A percentile compares a stretch with the other conserved stretches of the same genome.
Conservation (phyloP, 2,888 invertebrate genomes). For the Ganaspis brasiliensis region DNA sequence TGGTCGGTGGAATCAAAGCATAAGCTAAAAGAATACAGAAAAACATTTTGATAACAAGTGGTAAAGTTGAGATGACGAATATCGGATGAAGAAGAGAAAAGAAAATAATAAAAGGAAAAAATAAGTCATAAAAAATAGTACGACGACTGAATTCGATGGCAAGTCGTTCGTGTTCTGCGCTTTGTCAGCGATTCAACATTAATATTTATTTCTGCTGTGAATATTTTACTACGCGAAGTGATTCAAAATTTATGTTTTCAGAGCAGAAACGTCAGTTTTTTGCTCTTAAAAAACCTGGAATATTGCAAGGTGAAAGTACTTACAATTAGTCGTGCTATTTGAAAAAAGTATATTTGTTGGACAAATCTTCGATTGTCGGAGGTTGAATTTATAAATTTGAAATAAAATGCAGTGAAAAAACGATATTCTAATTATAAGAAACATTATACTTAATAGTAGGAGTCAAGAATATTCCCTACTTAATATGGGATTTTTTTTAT, state of each 20-base stretch:
- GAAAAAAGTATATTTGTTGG: neutral
- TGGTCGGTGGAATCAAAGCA: slow-evolving; percentile 12
- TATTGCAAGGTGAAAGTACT: slow-evolving; percentile 12
- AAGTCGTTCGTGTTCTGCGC: slow-evolving; percentile 3
- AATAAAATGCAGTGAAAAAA: too few species aligned
- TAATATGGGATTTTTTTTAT: too few species aligned
- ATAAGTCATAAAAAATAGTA: slow-evolving; percentile 6
- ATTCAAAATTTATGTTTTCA: slow-evolving; percentile 14
- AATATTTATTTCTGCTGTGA: slow-evolving; percentile 30
- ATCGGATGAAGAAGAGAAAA: slow-evolving; percentile 5
- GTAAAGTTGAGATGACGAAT: slow-evolving; percentile 11
- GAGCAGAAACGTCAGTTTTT: slow-evolving; percentile 13
- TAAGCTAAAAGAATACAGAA: slow-evolving; percentile 41
- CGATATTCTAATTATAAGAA: too few species aligned
- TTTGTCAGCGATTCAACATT: slow-evolving; percentile 36
- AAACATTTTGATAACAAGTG: slow-evolving; percentile 56
- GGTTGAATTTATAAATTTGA: slow-evolving; percentile 10
- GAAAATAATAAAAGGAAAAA: slow-evolving; percentile 16
- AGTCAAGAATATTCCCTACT: too few species aligned
- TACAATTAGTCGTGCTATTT: slow-evolving; percentile 19
- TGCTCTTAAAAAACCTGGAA: neutral
- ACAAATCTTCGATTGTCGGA: slow-evolving; percentile 11
- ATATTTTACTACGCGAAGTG: neutral
- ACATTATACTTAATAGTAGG: too few species aligned
- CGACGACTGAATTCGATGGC: slow-evolving; percentile 4